phyloP scores from a whole-genome alignment of 1,140 invertebrate species.

The Myzus persicae region DNA sequence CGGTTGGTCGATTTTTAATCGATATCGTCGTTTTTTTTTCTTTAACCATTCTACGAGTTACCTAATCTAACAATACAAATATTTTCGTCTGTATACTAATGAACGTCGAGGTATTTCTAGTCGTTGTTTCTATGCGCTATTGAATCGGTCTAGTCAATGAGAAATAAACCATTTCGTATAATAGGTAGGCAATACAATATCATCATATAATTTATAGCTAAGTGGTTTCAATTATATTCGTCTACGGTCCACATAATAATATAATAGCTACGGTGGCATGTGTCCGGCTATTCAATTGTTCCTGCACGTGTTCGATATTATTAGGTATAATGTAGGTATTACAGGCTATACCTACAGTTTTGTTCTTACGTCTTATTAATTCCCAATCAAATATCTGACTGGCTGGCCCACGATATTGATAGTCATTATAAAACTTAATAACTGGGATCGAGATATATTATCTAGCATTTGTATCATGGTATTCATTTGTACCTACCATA shows the following conservation, averaged over 20 bases:
- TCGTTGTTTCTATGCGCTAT: neutral
- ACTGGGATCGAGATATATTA: no score
- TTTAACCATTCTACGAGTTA: neutral
- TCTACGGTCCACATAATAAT: neutral
- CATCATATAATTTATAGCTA: neutral
- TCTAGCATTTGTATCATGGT: neutral
- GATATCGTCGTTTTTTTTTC: neutral
- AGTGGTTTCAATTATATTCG: constrained; percentile 11
- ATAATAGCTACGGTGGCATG: neutral
- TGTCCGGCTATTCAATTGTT: neutral
- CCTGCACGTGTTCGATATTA: neutral
- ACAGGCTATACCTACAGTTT: neutral
- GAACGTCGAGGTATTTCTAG: constrained; percentile 21
- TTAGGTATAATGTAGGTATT: no score
- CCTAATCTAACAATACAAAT: neutral
- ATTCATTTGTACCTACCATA: no score
- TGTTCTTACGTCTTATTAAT: neutral
- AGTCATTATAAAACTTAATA: neutral
- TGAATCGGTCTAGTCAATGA: neutral
- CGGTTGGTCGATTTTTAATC: neutral
- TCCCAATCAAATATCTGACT: neutral
- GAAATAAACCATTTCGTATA: neutral
- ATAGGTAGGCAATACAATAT: neutral
- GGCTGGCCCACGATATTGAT: no score
- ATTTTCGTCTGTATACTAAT: constrained; percentile 15